Conservation (phyloP, 2,797 vertebrate genomes). For the Delichon dasypus region DNA sequence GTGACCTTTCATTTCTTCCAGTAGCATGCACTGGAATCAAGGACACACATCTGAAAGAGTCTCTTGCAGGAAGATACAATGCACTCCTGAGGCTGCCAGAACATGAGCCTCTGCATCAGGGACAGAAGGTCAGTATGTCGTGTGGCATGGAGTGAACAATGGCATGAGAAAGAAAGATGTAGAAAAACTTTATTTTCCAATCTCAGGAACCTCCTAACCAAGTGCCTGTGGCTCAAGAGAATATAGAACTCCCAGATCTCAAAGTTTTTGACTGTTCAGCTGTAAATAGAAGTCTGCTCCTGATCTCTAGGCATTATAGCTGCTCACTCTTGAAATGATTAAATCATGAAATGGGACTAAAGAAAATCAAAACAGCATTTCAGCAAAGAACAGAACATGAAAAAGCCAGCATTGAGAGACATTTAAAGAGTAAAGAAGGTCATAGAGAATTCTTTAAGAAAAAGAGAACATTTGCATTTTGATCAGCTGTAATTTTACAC, state of each 20-base stretch:
- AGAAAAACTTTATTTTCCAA: not conserved
- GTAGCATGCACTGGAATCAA: not conserved
- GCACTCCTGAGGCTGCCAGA: constrained; percentile 15
- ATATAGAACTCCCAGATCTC: not conserved
- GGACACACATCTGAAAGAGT: not conserved
- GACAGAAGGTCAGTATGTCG: constrained; percentile 17
- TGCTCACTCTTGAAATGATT: not conserved
- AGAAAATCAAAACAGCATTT: constrained; percentile 11
- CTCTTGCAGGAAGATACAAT: constrained; percentile 2
- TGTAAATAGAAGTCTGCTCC: constrained; percentile 21
- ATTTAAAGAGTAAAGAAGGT: not conserved
- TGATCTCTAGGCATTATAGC: not conserved
- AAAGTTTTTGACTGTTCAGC: not conserved
- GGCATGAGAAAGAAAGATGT: not conserved
- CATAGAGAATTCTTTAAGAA: not conserved
- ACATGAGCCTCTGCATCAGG: not conserved
- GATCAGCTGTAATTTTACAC: constrained; percentile 41
- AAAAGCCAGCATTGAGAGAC: not conserved
- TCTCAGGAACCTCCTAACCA: not conserved
- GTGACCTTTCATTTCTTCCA: not conserved
- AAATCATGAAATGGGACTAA: constrained; percentile 3
- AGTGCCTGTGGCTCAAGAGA: not conserved
- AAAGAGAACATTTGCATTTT: constrained; percentile 31
- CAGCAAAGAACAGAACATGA: not conserved
- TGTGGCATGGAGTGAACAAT: not conserved